Percentiles rank a stretch among this genome's conserved stretches.
Conservation (phyloP, 2,797 vertebrate species). For the Artibeus jamaicensis region DNA sequence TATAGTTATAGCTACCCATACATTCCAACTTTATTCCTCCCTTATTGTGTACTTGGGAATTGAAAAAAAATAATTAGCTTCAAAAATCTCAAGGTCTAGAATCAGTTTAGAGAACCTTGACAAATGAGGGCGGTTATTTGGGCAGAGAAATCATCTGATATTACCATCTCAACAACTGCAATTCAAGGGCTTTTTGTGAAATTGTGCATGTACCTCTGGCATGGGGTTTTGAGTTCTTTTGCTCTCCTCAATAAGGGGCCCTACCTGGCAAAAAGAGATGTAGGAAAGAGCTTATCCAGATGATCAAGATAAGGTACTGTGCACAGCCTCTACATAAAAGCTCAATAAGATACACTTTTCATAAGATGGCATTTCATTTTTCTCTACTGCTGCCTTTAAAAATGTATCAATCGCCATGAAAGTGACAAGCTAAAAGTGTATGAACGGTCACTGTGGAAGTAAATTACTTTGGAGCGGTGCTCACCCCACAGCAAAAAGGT, state of each 20-base stretch:
- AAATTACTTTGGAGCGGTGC: background rate
- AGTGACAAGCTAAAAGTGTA: conserved; percentile 14
- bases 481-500: background rate
- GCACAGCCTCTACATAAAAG: background rate
- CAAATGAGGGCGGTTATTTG: background rate
- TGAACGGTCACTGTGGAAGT: background rate
- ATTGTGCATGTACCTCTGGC: background rate
- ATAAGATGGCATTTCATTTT: conserved; percentile 45
- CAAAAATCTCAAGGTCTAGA: background rate
- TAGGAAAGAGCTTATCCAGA: background rate
- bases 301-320: background rate
- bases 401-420: conserved; percentile 25
- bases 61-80: background rate
- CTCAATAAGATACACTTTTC: conserved; percentile 26
- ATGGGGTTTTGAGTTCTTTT: background rate
- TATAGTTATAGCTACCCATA: background rate
- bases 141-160: background rate
- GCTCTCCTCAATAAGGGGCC: background rate
- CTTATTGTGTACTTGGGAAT: background rate
- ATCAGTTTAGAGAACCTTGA: background rate
- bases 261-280: background rate
- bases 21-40: background rate
- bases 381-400: conserved; percentile 26
- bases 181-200: background rate
- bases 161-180: background rate